A percentile compares a stretch with the other conserved stretches of the same genome.
phyloP scores from a whole-genome alignment of 2,797 vertebrate genomes.

The Pygocentrus nattereri region DNA sequence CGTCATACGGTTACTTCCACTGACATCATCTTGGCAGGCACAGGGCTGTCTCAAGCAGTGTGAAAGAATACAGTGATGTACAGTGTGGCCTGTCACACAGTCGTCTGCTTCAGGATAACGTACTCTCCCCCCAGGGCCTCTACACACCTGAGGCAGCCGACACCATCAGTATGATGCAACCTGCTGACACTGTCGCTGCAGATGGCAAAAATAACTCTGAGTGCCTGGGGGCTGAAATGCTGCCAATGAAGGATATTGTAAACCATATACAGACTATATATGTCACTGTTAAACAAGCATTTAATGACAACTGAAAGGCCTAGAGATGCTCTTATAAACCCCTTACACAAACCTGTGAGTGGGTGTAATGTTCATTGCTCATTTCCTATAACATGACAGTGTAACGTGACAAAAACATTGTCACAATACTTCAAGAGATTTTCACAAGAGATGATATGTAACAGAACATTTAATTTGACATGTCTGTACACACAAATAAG shows the following conservation, averaged over 20 bases:
- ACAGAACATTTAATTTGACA: too few relatives aligned
- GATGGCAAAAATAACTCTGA: constrained; percentile 36
- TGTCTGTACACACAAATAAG: too few relatives aligned
- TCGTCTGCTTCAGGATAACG: constrained; percentile 8
- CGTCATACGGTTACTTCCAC: constrained; percentile 31
- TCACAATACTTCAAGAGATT: too few relatives aligned
- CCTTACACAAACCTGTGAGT: not conserved
- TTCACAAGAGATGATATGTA: too few relatives aligned
- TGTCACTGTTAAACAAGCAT: not conserved
- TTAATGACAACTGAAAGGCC: not conserved
- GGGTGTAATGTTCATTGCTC: not conserved
- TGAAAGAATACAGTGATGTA: constrained; percentile 31
- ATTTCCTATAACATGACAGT: not conserved
- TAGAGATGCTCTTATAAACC: not conserved
- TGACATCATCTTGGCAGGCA: constrained; percentile 38
- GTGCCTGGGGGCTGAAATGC: constrained; percentile 22
- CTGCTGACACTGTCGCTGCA: constrained; percentile 45
- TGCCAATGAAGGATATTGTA: not conserved
- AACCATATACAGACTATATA: constrained; percentile 8
- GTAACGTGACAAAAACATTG: too few relatives aligned
- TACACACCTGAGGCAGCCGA: constrained; percentile 36
- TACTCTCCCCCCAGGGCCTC: constrained; percentile 27
- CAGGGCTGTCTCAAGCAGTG: constrained; percentile 28
- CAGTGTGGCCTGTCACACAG: constrained; percentile 30
- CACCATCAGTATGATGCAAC: constrained; percentile 55